Base-by-base conservation (phyloP, 2,797 vertebrate species). In the Fistularia commersonii region DNA sequence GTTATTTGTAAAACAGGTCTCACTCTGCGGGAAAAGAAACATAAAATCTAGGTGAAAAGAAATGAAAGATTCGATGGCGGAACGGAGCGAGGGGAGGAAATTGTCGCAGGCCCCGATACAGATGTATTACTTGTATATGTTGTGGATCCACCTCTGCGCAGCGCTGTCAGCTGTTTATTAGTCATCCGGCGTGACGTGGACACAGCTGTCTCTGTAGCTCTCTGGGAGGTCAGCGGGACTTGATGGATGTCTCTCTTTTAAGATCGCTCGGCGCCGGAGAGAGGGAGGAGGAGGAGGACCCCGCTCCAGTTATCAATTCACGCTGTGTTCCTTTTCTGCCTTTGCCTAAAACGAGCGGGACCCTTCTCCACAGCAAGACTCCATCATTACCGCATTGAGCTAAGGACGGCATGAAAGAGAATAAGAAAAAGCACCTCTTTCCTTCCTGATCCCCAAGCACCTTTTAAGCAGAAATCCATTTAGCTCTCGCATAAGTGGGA, bases 171-270 rank as follows among this genome's bases (percentile, higher is more conserved):
- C 38, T 3, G 61, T 61, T 67, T 66, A 83, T 79, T 78, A 72
- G 68, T 70, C 52, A 37, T 82, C 66, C 61, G 49, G 60, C 10
- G 41, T 72, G 74, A 74, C 68, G 64, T 65, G 69, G 78, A 81
- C 76, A 62, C 35, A 61, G 59, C 65, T 76, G 81, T 69, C 75
- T 70, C 56, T 54, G 61, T 43, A 65, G 70, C 74, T 76, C 64
- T 1, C 57, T 45, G 63, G 67, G 81, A 72, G 73, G 69, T 67
- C 53, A 47, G 65, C 71, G 66, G 65, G 54, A 51, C 60, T 70
- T 81, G 64, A 87, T 74, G 79, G 81, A 87, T 82, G 80, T 79
- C 75, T 77, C 50, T 71, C 75, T 76, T 69, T 57, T 53, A 66
- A 74, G 74, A 77, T 64, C 70, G 59, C 69, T 42, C 59, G 57